Conservation (phyloP, 1,140 invertebrate species). For the Drosophila grimshawi region DNA sequence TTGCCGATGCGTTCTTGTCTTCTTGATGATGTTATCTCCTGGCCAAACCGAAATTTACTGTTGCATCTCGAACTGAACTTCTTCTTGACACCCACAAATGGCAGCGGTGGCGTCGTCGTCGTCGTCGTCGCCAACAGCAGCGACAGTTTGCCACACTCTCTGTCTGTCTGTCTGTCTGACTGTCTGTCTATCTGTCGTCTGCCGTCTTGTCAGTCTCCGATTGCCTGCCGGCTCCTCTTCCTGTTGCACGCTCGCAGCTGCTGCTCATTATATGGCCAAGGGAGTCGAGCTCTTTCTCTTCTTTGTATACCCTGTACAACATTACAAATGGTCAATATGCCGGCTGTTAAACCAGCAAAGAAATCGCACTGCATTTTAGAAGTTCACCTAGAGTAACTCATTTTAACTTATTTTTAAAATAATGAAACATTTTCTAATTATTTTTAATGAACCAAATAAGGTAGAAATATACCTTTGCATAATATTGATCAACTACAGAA, state of each 20-base stretch:
- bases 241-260: conserved; percentile 71
- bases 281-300: conserved; percentile 27
- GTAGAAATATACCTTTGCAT: too few species aligned
- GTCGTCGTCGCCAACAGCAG: conserved; percentile 7
- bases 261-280: conserved; percentile 65
- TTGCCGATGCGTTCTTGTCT: conserved; percentile 10
- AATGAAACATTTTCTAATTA: too few species aligned
- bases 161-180: conserved; percentile 1
- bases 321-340: background rate
- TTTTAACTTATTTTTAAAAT: too few species aligned
- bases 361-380: too few species aligned
- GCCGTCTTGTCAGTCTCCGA: conserved; percentile 20
- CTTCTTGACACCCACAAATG: conserved; percentile 80
- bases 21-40: conserved; percentile 64
- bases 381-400: too few species aligned
- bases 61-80: conserved; percentile 69
- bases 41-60: conserved; percentile 79
- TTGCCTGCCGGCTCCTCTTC: conserved; percentile 41
- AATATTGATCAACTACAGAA: too few species aligned
- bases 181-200: conserved; percentile 8
- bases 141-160: conserved; percentile 23
- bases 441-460: too few species aligned
- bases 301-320: background rate
- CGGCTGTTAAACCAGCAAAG: too few species aligned
- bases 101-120: conserved; percentile 40